Evolutionary conservation across 2,888 invertebrate genomes (phyloP).

Genomic region (Euzetes globulus): DNA sequence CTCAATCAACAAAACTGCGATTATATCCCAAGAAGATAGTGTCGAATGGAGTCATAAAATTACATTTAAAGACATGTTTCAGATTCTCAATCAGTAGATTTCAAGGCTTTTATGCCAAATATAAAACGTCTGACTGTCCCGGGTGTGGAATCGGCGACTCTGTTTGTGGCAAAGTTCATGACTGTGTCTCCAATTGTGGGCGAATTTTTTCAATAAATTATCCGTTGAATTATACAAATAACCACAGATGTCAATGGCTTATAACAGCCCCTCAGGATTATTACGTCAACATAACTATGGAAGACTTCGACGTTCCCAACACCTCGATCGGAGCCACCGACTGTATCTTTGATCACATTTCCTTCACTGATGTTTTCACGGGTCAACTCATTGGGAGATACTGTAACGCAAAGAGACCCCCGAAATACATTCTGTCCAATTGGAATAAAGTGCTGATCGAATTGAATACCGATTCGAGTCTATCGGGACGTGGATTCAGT

Average conservation of each 20-base stretch:
- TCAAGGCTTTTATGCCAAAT: constrained; percentile 43
- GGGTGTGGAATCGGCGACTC: constrained; percentile 44
- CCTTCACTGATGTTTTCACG: constrained; percentile 42
- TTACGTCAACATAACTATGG: constrained; percentile 44
- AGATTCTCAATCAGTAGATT: constrained; percentile 43
- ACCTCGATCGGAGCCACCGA: constrained; percentile 26
- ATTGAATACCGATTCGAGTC: constrained; percentile 43
- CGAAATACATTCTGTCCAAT: constrained; percentile 42
- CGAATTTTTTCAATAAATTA: constrained; percentile 43
- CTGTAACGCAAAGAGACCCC: constrained; percentile 43
- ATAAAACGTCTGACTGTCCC: constrained; percentile 43
- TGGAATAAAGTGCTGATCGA: constrained; percentile 43
- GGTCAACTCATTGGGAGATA: constrained; percentile 43
- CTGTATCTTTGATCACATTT: constrained; percentile 43
- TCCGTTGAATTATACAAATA: constrained; percentile 43
- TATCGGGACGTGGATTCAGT: constrained; percentile 43
- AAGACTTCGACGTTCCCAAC: constrained; percentile 44
- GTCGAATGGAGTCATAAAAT: constrained; percentile 42
- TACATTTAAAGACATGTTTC: constrained; percentile 42
- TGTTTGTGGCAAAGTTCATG: constrained; percentile 41
- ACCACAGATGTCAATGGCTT: constrained; percentile 44
- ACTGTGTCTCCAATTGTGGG: constrained; percentile 42
- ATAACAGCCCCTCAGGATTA: constrained; percentile 42
- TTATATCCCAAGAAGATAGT: constrained; percentile 43
- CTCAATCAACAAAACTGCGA: background rate